phyloP scores from a whole-genome alignment of 2,888 invertebrate genomes.

The Plagodis pulveraria region DNA sequence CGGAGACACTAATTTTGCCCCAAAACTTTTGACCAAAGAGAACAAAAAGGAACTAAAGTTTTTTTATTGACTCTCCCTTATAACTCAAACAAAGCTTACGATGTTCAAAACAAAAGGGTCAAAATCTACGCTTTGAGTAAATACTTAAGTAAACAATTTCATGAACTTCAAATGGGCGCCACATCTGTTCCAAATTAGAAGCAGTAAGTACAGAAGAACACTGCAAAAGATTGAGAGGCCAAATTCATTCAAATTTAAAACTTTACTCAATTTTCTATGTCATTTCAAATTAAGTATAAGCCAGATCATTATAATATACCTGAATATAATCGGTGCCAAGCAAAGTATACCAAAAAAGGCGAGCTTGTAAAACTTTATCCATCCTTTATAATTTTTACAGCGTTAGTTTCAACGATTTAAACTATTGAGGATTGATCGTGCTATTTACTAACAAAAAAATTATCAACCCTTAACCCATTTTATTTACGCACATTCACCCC shows the following conservation, averaged over 20 bases:
- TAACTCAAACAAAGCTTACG: constrained; percentile 11
- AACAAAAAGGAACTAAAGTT: constrained; percentile 15
- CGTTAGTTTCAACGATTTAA: too few species aligned
- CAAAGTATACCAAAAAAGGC: too few species aligned
- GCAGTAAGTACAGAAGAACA: background rate
- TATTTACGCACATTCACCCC: too few species aligned
- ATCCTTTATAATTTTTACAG: too few species aligned
- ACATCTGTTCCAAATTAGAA: constrained; percentile 3
- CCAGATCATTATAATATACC: too few species aligned
- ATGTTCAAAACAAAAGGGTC: constrained; percentile 25
- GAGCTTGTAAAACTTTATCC: too few species aligned
- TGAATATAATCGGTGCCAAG: too few species aligned
- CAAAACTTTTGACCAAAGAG: constrained; percentile 9
- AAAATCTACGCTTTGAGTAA: constrained; percentile 13
- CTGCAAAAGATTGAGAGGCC: background rate
- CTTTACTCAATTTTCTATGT: too few species aligned
- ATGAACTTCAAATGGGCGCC: constrained; percentile 6
- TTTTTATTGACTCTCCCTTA: constrained; percentile 20
- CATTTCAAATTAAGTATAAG: too few species aligned
- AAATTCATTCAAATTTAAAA: background rate
- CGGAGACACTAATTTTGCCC: constrained; percentile 18
- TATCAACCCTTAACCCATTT: too few species aligned
- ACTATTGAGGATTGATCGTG: too few species aligned
- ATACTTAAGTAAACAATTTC: constrained; percentile 13
- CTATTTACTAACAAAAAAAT: too few species aligned